Evolutionary conservation across 2,113 vertebrate genomes (phyloP).

Genomic region (Gymnarchus niloticus): DNA sequence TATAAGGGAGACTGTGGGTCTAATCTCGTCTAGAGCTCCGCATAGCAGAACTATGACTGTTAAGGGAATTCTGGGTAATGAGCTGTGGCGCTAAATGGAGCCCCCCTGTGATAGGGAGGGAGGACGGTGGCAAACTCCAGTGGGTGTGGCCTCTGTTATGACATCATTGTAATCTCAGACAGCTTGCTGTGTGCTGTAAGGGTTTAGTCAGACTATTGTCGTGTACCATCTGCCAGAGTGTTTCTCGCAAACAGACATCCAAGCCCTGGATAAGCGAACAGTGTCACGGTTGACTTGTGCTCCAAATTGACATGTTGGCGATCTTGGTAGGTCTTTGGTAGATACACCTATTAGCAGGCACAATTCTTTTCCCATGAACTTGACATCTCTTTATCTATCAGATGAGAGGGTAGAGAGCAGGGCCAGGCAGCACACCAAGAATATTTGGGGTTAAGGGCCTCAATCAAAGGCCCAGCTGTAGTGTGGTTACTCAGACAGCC

Average conservation of each 20-base stretch:
- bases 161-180: not conserved
- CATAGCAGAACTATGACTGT: not conserved
- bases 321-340: not conserved
- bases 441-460: no score
- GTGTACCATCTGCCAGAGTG: not conserved
- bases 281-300: no score
- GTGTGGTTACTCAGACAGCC: no score
- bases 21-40: not conserved
- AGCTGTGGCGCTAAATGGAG: not conserved
- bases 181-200: constrained; percentile 13
- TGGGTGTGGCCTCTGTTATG: not conserved
- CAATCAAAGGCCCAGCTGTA: no score
- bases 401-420: no score
- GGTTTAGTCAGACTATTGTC: constrained; percentile 6
- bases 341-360: no score
- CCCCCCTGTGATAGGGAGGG: not conserved
- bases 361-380: no score
- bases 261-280: not conserved
- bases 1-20: not conserved
- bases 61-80: not conserved
- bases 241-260: not conserved
- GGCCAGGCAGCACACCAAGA: no score
- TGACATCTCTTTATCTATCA: no score
- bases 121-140: not conserved
- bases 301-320: no score